Evolutionary conservation across 1,140 invertebrate species (phyloP).

Genomic region (Coptotermes formosanus): DNA sequence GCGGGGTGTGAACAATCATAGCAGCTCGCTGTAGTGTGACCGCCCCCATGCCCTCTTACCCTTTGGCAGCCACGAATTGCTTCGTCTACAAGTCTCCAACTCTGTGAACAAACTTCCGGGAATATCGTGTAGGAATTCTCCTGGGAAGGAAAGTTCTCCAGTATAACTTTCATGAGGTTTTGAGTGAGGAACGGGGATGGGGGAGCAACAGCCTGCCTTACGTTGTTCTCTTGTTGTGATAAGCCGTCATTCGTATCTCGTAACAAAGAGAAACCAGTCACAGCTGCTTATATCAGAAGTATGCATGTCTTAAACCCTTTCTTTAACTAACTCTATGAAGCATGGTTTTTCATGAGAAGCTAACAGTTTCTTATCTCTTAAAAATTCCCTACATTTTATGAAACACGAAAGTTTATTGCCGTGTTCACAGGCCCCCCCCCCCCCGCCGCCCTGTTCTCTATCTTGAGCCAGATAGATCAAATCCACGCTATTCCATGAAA

Average conservation of each 20-base stretch:
- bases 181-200: not conserved
- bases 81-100: not conserved
- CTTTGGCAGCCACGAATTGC: not conserved
- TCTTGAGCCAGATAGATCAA: no score
- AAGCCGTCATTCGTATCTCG: not conserved
- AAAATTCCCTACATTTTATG: no score
- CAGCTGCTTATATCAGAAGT: no score
- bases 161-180: not conserved
- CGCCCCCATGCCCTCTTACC: not conserved
- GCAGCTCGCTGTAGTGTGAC: not conserved
- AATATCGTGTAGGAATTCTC: not conserved
- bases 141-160: not conserved
- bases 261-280: no score
- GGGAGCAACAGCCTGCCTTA: not conserved
- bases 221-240: not conserved
- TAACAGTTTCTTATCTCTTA: no score
- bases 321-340: no score
- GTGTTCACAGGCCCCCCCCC: no score
- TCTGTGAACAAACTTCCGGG: not conserved
- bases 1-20: not conserved
- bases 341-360: no score
- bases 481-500: no score
- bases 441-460: no score
- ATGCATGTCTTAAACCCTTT: no score
- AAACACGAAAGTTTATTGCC: no score